phyloP scores from a whole-genome alignment of 1,140 invertebrate species.

The Venturia canescens region DNA sequence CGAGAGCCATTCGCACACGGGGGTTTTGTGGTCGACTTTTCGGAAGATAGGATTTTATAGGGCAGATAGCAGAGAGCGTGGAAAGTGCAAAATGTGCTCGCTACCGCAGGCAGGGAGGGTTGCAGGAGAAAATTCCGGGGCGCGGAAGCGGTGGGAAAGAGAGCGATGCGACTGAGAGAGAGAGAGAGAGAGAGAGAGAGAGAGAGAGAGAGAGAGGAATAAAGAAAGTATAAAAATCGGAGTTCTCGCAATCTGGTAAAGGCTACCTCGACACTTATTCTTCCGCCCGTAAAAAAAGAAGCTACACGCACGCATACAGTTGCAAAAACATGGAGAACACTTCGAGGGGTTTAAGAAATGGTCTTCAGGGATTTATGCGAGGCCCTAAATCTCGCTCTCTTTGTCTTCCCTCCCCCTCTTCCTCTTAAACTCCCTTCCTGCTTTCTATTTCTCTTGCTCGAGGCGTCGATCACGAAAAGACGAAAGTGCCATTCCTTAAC shows the following conservation, averaged over 20 bases:
- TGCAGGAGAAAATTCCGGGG: constrained; percentile 21
- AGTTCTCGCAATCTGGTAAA: constrained; percentile 70
- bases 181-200: constrained; percentile 47
- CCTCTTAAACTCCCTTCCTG: constrained; percentile 7
- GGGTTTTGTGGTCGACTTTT: constrained; percentile 12
- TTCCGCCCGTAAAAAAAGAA: not conserved
- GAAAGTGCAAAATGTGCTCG: constrained; percentile 13
- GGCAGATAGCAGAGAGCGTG: constrained; percentile 29
- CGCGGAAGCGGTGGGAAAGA: constrained; percentile 48
- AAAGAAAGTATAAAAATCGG: constrained; percentile 19
- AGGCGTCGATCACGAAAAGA: constrained; percentile 18
- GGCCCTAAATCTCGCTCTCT: constrained; percentile 66
- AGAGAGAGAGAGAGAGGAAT: constrained; percentile 39
- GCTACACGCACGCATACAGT: not conserved
- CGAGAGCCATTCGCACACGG: not conserved
- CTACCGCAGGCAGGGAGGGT: constrained; percentile 10
- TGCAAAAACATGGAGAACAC: constrained; percentile 26
- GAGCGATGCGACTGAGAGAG: constrained; percentile 29
- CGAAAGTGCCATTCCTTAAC: not conserved
- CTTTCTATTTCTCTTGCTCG: constrained; percentile 45
- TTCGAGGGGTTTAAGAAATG: constrained; percentile 63
- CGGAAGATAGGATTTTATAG: constrained; percentile 33
- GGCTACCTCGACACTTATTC: constrained; percentile 60
- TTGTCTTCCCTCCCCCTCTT: constrained; percentile 23
- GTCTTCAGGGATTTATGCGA: constrained; percentile 67